phyloP scores from a whole-genome alignment of 2,113 vertebrate species.

The Sinocyclocheilus rhinocerous region DNA sequence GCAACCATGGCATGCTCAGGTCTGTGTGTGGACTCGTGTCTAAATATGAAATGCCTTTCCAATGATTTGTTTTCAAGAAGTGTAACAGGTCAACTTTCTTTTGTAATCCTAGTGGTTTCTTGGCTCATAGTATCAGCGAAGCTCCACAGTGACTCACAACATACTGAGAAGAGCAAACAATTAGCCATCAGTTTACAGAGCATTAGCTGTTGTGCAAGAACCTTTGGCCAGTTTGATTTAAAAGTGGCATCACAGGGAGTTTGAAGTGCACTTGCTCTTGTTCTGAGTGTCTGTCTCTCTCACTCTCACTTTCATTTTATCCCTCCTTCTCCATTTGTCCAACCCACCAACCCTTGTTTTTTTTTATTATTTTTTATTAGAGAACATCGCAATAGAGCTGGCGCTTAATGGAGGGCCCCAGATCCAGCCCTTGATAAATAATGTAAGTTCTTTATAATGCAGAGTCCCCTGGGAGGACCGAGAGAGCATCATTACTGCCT shows the following conservation, averaged over 20 bases:
- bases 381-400: conserved; percentile 84
- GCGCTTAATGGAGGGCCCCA: conserved; percentile 92
- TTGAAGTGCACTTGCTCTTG: background rate
- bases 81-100: conserved; percentile 15
- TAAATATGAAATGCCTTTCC: conserved; percentile 24
- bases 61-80: conserved; percentile 25
- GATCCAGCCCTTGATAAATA: conserved; percentile 97
- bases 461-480: conserved; percentile 83
- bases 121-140: background rate
- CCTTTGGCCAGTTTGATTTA: conserved; percentile 29
- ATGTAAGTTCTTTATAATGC: conserved; percentile 98
- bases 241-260: conserved; percentile 25
- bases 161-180: conserved; percentile 1
- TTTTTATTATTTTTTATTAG: conserved; percentile 70
- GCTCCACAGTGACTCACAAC: background rate
- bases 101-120: conserved; percentile 12
- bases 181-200: conserved; percentile 21
- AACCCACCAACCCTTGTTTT: conserved; percentile 50
- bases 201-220: conserved; percentile 6
- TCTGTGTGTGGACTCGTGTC: background rate
- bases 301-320: conserved; percentile 50
- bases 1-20: background rate
- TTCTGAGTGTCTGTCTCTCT: conserved; percentile 41
- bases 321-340: conserved; percentile 65
- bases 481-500: conserved; percentile 99